phyloP scores from a whole-genome alignment of 2,888 invertebrate species.

The Eupithecia exiguata region DNA sequence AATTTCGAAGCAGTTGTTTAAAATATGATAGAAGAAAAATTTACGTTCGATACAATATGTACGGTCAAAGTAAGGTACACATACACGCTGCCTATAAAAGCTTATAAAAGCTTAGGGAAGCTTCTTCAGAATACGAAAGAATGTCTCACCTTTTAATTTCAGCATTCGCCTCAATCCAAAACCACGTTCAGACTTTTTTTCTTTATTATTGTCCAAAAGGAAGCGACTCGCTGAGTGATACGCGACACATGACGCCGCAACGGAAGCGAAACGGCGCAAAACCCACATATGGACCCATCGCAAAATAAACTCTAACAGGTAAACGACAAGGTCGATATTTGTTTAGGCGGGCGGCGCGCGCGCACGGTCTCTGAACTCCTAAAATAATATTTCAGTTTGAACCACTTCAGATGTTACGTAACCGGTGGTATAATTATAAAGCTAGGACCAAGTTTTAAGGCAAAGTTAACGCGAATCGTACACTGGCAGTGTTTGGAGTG shows the following conservation, averaged over 20 bases:
- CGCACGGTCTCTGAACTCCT: slow-evolving; percentile 78
- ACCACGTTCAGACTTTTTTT: slow-evolving; percentile 55
- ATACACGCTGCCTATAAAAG: background rate
- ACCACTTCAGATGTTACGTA: slow-evolving; percentile 79
- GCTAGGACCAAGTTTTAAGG: slow-evolving; percentile 71
- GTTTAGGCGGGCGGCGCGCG: slow-evolving; percentile 47
- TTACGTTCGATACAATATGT: background rate
- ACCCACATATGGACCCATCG: slow-evolving; percentile 47
- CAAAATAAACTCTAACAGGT: slow-evolving; percentile 66
- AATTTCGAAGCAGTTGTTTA: too few relatives aligned
- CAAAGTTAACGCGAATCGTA: slow-evolving; percentile 61
- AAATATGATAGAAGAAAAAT: too few relatives aligned
- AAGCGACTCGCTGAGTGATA: slow-evolving; percentile 80
- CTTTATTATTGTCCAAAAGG: slow-evolving; percentile 80
- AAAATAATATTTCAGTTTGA: slow-evolving; percentile 82
- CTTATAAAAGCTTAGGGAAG: slow-evolving; percentile 5
- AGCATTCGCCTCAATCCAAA: slow-evolving; percentile 53
- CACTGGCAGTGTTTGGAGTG: slow-evolving; percentile 35
- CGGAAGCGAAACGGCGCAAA: slow-evolving; percentile 62
- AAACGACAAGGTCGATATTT: slow-evolving; percentile 60
- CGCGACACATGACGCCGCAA: slow-evolving; percentile 76
- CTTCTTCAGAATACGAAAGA: slow-evolving; percentile 21
- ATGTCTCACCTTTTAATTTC: slow-evolving; percentile 60
- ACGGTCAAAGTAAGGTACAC: background rate
- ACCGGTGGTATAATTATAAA: slow-evolving; percentile 78